phyloP scores from a whole-genome alignment of 2,113 vertebrate genomes.

The Fulmarus glacialis region DNA sequence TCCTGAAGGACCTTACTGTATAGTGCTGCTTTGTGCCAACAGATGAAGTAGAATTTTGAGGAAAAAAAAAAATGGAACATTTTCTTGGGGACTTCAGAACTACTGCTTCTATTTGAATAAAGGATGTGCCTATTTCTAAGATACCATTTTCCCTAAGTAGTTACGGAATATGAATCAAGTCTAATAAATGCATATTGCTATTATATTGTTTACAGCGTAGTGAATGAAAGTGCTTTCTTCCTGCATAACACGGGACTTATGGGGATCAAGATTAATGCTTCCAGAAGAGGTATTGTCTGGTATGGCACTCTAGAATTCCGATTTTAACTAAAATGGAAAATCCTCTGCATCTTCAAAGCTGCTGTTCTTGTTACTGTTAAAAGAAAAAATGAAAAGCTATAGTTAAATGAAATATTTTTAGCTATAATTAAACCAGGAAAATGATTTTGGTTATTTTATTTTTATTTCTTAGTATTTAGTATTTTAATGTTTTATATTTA shows the following conservation, averaged over 20 bases:
- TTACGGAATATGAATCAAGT: not conserved
- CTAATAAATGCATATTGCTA: not conserved
- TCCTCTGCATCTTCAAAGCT: not conserved
- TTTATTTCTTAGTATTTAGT: not conserved
- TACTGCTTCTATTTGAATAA: not conserved
- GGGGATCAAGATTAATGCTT: not conserved
- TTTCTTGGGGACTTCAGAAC: not conserved
- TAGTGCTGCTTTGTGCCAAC: not conserved
- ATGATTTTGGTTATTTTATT: not conserved
- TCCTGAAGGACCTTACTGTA: not conserved
- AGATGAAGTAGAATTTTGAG: not conserved
- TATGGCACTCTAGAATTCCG: not conserved
- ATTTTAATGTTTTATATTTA: not conserved
- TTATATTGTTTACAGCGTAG: not conserved
- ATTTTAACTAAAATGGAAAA: not conserved
- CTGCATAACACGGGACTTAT: accelerated
- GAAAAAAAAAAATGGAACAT: not conserved
- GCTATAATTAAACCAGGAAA: not conserved
- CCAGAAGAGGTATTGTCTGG: not conserved
- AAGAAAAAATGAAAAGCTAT: not conserved
- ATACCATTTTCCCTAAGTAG: not conserved
- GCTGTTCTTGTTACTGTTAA: not conserved
- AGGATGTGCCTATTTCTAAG: not conserved
- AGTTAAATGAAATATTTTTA: not conserved
- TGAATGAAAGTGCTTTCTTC: not conserved